Conservation (phyloP, 2,888 invertebrate species). For the Lycocerus yunnanus region DNA sequence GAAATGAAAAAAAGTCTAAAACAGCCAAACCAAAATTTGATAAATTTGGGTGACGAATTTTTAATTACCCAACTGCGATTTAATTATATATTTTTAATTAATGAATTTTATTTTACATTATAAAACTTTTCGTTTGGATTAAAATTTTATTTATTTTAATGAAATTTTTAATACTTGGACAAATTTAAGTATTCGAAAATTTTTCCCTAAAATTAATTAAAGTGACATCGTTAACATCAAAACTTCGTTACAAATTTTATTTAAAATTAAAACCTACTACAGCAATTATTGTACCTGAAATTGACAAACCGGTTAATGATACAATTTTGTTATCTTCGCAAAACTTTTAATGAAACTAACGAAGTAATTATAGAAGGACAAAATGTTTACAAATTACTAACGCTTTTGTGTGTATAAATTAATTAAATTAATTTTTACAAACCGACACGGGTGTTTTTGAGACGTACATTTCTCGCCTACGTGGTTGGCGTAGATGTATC, state of each 20-base stretch:
- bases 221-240: not conserved
- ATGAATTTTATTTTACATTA: not conserved
- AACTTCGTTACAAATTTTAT: not conserved
- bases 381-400: not conserved
- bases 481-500: too few species aligned
- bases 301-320: not conserved
- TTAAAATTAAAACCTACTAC: not conserved
- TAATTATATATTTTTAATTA: not conserved
- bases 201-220: not conserved
- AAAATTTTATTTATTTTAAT: not conserved
- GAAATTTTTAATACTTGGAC: not conserved
- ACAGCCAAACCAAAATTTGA: not conserved
- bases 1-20: not conserved
- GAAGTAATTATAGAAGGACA: not conserved
- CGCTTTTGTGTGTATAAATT: not conserved
- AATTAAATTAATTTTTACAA: not conserved
- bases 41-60: not conserved
- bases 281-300: not conserved
- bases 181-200: not conserved
- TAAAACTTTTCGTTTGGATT: not conserved
- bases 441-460: not conserved
- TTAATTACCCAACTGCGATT: not conserved
- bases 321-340: not conserved
- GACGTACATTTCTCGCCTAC: not conserved
- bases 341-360: not conserved